Evolutionary conservation across 2,888 invertebrate genomes (phyloP), one percentile per base, ranked within the genome.

Genomic region (Thymelicus lineola): DNA sequence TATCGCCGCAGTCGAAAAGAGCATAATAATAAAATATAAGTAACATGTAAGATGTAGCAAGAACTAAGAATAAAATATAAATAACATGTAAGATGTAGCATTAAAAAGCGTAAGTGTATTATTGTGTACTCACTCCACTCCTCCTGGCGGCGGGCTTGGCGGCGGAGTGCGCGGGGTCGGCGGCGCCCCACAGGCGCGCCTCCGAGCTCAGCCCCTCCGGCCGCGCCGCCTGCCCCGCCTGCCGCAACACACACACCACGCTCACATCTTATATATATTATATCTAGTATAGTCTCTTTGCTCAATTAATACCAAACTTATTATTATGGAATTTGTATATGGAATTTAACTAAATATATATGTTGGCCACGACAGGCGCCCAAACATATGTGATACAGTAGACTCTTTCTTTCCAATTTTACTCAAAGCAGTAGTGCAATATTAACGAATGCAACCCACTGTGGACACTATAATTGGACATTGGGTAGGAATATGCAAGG

Each of bases 171-270:
- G 72, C 75, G 66, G 81, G 75, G 68, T 81, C 70, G 71, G 74
- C 80, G 38, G 74, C 72, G 77, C 81, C 92, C 92, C 93, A 92
- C 82, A 93, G 84, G 10, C 91, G 85, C 77, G 90, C 90, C 78
- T 85, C 85, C 48, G 89, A 86, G 76, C 89, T 87, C 72, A 92
- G 76, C 71, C 80, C 75, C 74, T 82, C 85, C 17, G 71, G 57
- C 66, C 70, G 71, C 14, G 71, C 12, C 14, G 71, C 10, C n/a
- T 68, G 15, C 46, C 61, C 38, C 53, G 59, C 63, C 77, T 77
- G 72, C 15, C n/a, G 50, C 59, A 17, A 62, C 10, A 46, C 12
- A 45, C 46, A 46, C 28, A 17, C 20, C 6, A n/a, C 7, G 20
- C 17, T 17, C 50, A 50, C 15, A 50, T 17, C 15, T 7, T 17